Evolutionary conservation across 2,888 invertebrate genomes (phyloP).

Genomic region (Drosophila kokeensis): DNA sequence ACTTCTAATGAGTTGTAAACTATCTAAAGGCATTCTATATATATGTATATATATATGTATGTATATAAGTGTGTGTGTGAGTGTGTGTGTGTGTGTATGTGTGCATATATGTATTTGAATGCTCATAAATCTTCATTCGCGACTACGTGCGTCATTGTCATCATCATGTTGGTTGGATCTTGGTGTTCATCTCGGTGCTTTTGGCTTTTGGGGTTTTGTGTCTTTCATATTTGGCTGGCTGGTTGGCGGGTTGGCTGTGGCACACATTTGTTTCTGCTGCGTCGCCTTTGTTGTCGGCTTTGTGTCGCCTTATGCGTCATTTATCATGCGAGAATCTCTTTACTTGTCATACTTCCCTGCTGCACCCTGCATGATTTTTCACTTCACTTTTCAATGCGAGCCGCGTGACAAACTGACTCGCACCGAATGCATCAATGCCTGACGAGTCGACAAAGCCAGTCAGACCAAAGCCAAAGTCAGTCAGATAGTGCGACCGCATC

Average conservation of each 20-base stretch:
- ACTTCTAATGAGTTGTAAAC: constrained; percentile 64
- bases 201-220: constrained; percentile 13
- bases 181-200: constrained; percentile 23
- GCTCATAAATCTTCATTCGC: constrained; percentile 74
- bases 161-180: constrained; percentile 25
- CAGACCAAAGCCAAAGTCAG: constrained; percentile 33
- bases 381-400: constrained; percentile 66
- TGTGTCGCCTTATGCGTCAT: constrained; percentile 74
- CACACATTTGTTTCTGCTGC: constrained; percentile 65
- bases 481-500: background rate
- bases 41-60: background rate
- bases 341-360: constrained; percentile 63
- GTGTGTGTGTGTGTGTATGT: background rate
- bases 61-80: background rate
- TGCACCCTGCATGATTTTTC: constrained; percentile 68
- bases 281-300: constrained; percentile 60
- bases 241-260: constrained; percentile 30
- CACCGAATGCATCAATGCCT: constrained; percentile 63
- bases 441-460: constrained; percentile 49
- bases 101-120: constrained; percentile 39
- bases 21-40: constrained; percentile 34
- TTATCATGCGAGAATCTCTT: constrained; percentile 70
- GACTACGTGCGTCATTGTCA: constrained; percentile 56
- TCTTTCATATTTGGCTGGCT: constrained; percentile 38
- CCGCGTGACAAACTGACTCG: constrained; percentile 56